Conservation (phyloP, 1,140 invertebrate genomes). For the Paraescarpia echinospica region DNA sequence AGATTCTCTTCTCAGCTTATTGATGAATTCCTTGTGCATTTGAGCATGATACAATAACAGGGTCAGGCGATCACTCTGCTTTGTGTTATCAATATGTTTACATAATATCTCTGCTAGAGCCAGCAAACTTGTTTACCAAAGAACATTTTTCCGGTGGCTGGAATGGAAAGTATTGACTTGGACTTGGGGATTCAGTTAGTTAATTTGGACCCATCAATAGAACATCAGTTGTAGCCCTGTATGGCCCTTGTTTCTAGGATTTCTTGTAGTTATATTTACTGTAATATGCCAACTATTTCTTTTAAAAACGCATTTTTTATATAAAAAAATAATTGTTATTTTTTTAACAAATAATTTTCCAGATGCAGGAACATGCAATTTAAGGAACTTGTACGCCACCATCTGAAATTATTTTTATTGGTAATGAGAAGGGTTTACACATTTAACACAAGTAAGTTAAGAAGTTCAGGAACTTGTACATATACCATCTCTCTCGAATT, state of each 20-base stretch:
- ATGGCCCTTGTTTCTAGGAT: background rate
- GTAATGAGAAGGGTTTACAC: too few species aligned
- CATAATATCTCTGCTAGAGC: background rate
- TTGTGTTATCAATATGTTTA: background rate
- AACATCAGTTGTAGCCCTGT: background rate
- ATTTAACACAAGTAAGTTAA: too few species aligned
- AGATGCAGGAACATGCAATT: background rate
- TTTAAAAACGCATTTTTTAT: background rate
- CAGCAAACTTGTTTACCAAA: background rate
- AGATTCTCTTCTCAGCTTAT: background rate
- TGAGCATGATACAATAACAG: background rate
- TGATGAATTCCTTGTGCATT: background rate
- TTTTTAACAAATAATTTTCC: background rate
- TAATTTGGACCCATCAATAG: background rate
- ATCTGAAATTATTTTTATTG: background rate
- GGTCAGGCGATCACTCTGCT: background rate
- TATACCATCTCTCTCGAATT: background rate
- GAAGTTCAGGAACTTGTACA: background rate
- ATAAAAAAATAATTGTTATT: background rate
- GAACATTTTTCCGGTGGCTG: background rate
- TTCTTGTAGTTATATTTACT: too few species aligned
- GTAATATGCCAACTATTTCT: background rate
- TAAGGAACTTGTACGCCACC: background rate
- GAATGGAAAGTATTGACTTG: background rate
- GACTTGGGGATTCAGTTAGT: background rate